Base-by-base conservation (phyloP, 2,888 invertebrate species). In the Agrochola circellaris region DNA sequence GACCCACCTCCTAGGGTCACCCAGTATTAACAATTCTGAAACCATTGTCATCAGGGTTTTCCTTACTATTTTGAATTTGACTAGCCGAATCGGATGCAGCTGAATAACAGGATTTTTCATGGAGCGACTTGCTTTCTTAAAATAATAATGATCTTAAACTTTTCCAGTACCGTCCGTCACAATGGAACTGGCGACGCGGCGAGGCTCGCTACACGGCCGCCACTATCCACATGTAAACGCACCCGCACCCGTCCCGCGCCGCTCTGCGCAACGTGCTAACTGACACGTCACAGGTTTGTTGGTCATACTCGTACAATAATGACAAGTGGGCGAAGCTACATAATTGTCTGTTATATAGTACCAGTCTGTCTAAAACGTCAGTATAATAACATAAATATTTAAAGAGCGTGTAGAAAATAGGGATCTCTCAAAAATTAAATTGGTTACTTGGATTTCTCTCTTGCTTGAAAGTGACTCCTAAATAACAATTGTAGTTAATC, bases 191-290 rank as follows among this genome's bases (percentile, higher is more conserved):
- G 98, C 97, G 98, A 89, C 97, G 99, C 90, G 99, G 99, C 20
- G 99, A 99, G 94, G 99, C 99, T 17, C 98, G 99, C 91, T 99
- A 99, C 96, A 99, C 99, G 38, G 99, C 99, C 58, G 99, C 99
- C 74, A 99, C 99, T 82, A 99, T 99, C 94, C 99, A 99, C 95
- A 99, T 99, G 99, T 99, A 97, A 95, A 42, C 56, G 8, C 69
- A 26, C 54, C 56, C 42, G 61, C 64, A 70, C 71, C 17, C 34
- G 23, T n/a, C 34, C 15, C 65, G 42, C 62, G 61, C 73, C 56
- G 45, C 61, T 64, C 82, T 69, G 77, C 82, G 79, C 78, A 62
- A 71, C 84, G 66, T 78, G 73, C 77, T 77, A 65, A 69, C 78
- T 69, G 56, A 72, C 60, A 60, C 61, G 34, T 42, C 56, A 70